phyloP scores from a whole-genome alignment of 1,140 invertebrate genomes.

The Chlorops oryzae region DNA sequence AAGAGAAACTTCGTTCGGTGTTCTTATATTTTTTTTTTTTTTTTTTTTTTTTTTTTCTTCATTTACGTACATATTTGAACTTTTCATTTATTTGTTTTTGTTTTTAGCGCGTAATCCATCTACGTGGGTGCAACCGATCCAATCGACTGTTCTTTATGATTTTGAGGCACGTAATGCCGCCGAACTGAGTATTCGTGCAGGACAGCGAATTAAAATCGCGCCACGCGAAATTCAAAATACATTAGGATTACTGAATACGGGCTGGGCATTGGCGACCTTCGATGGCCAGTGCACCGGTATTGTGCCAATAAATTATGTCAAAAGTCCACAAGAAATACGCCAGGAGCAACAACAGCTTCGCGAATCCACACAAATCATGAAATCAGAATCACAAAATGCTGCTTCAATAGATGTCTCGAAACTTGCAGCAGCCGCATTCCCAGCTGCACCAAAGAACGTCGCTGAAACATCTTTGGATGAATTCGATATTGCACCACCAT shows the following conservation, averaged over 20 bases:
- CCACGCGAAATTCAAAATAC: conserved; percentile 75
- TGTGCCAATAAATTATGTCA: conserved; percentile 76
- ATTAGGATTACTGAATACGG: conserved; percentile 56
- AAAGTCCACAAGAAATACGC: conserved; percentile 44
- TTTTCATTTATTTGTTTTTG: conserved; percentile 4
- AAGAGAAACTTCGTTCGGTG: too few species aligned
- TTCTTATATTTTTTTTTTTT: background rate
- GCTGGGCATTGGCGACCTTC: conserved; percentile 68
- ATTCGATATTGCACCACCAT: conserved; percentile 33
- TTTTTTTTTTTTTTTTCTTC: background rate
- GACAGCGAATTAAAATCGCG: conserved; percentile 73
- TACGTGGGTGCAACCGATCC: conserved; percentile 67
- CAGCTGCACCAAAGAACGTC: conserved; percentile 25
- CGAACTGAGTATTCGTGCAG: conserved; percentile 71
- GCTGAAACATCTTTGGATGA: conserved; percentile 4
- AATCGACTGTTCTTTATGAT: conserved; percentile 68
- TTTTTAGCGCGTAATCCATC: conserved; percentile 56
- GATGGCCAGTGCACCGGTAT: conserved; percentile 66
- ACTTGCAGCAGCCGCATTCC: conserved; percentile 30
- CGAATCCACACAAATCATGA: conserved; percentile 5
- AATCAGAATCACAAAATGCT: background rate
- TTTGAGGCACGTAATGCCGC: conserved; percentile 65
- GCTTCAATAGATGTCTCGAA: conserved; percentile 13
- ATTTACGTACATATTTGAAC: background rate
- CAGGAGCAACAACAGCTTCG: conserved; percentile 23